These are phyloP conservation scores for Dolichopus griseipennis DNA, from an alignment of 2,888 invertebrate genomes.

Conservation along the genomic window DNA sequence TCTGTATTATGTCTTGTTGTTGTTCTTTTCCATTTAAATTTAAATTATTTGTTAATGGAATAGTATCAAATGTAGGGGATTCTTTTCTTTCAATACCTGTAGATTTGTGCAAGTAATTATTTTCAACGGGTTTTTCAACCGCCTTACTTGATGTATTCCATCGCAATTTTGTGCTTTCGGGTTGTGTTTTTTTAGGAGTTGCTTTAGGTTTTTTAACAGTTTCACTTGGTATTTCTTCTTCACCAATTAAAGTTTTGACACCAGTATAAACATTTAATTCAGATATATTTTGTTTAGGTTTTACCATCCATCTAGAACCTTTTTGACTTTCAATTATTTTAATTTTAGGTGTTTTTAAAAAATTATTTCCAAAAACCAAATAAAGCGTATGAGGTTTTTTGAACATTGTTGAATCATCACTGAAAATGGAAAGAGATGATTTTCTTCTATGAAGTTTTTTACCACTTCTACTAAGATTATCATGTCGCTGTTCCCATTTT, in stretches of 20 bases:
- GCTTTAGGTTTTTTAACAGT: neutral
- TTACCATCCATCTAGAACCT: neutral
- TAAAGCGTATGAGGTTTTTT: constrained; percentile 2
- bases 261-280: constrained; percentile 2
- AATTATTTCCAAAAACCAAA: constrained; percentile 10
- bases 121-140: too few species aligned
- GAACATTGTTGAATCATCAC: neutral
- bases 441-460: neutral
- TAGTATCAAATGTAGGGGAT: neutral
- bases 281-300: neutral
- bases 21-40: too few species aligned
- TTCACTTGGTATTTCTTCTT: neutral
- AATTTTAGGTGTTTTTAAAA: constrained; percentile 8
- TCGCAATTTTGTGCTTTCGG: neutral
- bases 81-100: neutral
- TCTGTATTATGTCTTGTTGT: too few species aligned
- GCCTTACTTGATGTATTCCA: neutral
- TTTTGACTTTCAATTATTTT: neutral
- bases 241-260: neutral
- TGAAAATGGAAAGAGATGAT: neutral
- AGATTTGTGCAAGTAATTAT: too few species aligned
- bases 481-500: constrained; percentile 7
- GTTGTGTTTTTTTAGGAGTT: neutral
- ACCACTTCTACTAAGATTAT: neutral
- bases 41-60: neutral